Evolutionary conservation across 1,140 invertebrate genomes (phyloP), one percentile per base, ranked within the genome.

Genomic region (Neocloeon triangulifer): DNA sequence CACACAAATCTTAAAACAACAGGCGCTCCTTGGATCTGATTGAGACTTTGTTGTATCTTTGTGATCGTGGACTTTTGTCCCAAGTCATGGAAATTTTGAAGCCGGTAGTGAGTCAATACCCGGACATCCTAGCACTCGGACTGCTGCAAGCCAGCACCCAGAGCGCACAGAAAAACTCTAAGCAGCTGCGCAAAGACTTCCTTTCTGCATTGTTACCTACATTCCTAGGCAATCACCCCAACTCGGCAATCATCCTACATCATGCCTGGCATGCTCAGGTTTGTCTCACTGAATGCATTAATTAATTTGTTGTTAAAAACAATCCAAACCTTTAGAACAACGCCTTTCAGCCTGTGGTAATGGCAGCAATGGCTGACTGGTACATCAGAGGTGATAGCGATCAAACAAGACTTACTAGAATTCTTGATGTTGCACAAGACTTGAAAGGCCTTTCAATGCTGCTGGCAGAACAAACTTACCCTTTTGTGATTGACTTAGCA

Each of bases 331-430:
- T 33, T 12, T 32, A 39, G 33, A 42, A 38, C 39, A 23, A 38
- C 10, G 68, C 68, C 32, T 64, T 82, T 21, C 73, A 84, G 35
- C 69, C 75, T 4, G 73, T 89, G 25, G 79, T 95, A 19, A 92
- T 95, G 74, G 81, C 88, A 42, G 69, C 86, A 0, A 96, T 97
- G 89, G 82, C 84, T 2, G 89, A 96, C 33, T 96, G 88, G 85
- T 96, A 95, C 50, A 62, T 80, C 36, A 65, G 82, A 17, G 74
- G 78, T 17, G 86, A 92, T 39, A 73, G 78, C 44, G 91, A 97
- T 55, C 91, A 96, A 52, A 74, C 73, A 1, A 69, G 86, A 46
- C 55, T 98, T 2, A 88, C 89, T 0, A 58, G 91, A 17, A 96
- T 98, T 42, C 58, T 98, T 14, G 92, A 97, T 48, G 77, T 97